Evolutionary conservation across 2,888 invertebrate genomes (phyloP), one percentile per base, ranked within the genome.

Genomic region (Diabrotica balteata): DNA sequence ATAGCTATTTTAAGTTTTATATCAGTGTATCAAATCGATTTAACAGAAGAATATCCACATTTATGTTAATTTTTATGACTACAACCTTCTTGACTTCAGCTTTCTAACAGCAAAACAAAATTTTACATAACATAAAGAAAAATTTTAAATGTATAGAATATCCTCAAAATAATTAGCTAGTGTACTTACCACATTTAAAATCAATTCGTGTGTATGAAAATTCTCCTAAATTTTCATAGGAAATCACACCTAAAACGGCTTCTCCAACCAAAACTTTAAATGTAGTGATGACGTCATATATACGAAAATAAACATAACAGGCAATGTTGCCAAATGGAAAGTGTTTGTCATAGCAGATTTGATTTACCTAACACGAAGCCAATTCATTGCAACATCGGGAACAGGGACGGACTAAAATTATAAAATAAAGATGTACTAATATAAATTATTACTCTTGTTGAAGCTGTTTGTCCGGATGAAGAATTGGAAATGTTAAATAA

Each of bases 251-350:
- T 64, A 64, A 50, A 64, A 58, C 58, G 51, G 46, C 45, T 58
- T 58, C 32, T 22, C 50, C 46, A 64, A 59, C 10, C 43, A 47
- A 61, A 61, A 66, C 61, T 61, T 61, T 70, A 66, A 70, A 68
- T 62, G 50, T 17, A 68, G 22, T 55, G 68, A 59, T 72, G 72
- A 72, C 72, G 72, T 72, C 72, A 72, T 67, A 7, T 45, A 42
- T 7, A 58, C 52, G 51, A 58, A 64, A 64, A 64, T 64, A 64
- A 55, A 63, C 63, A 64, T 17, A 47, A 58, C 10, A 45, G 7
- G 6, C 64, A 46, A 52, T 52, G 64, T 58, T 59, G 64, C 64
- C 64, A 57, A 49, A 43, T 55, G 42, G 46, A 32, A 53, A 8
- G 3, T 4, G 8, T 22, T 32, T 8, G 22, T 51, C 10, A 6